Conservation (phyloP, 2,797 vertebrate genomes). For the Coccyzus lansbergi region DNA sequence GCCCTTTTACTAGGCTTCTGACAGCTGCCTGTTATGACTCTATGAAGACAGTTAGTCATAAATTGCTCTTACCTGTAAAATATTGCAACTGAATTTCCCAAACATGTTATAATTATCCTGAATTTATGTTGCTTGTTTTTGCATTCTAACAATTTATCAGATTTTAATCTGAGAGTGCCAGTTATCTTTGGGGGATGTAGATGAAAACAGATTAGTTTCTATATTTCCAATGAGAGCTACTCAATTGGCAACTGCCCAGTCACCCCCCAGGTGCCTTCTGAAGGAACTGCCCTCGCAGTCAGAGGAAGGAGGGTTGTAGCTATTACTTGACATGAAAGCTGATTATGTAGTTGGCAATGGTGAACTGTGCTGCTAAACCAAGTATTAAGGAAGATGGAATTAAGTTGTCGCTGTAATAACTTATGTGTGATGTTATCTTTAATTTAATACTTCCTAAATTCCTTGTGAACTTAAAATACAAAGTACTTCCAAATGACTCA, state of each 20-base stretch:
- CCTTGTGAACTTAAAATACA: neutral
- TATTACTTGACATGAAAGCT: neutral
- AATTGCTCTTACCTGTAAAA: neutral
- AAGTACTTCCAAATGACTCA: neutral
- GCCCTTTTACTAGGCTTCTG: neutral
- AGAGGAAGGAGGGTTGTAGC: rapidly evolving
- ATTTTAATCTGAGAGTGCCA: neutral
- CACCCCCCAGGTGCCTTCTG: neutral
- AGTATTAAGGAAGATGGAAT: neutral
- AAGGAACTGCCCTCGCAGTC: neutral
- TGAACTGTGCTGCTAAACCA: neutral
- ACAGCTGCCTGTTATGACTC: neutral
- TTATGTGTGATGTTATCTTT: neutral
- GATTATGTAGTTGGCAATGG: rapidly evolving
- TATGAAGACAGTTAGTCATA: neutral
- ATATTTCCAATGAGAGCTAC: neutral
- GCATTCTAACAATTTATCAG: neutral
- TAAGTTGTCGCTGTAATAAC: neutral
- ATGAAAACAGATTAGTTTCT: neutral
- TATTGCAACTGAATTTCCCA: neutral
- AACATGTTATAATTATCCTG: neutral
- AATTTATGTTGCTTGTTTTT: neutral
- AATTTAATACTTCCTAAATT: neutral
- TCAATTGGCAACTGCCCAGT: neutral
- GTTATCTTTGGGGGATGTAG: neutral